Evolutionary conservation across 2,888 invertebrate species (phyloP).

Genomic region (Dolichopus griseipennis): DNA sequence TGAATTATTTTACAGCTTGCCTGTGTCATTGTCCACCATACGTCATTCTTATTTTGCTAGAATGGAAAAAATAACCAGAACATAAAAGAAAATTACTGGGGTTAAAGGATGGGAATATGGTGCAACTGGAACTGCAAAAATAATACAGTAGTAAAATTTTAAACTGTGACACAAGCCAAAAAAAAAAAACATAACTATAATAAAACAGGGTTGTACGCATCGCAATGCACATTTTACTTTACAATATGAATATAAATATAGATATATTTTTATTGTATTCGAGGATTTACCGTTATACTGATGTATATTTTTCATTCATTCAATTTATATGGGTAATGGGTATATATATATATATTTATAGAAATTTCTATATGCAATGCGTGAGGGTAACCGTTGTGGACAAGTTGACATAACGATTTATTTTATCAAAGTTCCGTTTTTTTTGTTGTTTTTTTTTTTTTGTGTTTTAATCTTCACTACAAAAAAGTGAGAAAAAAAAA

Average conservation of each 20-base stretch:
- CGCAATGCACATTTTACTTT: background rate
- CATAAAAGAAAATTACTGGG: background rate
- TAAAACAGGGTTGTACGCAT: background rate
- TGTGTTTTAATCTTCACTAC: too few species aligned
- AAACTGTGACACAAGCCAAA: too few species aligned
- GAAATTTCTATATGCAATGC: background rate
- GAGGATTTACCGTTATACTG: background rate
- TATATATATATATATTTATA: too few species aligned
- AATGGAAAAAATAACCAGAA: background rate
- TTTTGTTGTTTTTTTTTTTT: background rate
- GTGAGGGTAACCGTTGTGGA: constrained; percentile 9
- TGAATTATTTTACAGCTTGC: background rate
- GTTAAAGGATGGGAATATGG: too few species aligned
- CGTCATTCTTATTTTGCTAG: background rate
- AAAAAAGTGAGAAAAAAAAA: background rate
- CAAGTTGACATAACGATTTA: constrained; percentile 8
- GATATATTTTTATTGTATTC: too few species aligned
- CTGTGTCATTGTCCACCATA: background rate
- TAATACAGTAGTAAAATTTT: too few species aligned
- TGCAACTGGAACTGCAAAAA: too few species aligned
- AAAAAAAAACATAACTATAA: too few species aligned
- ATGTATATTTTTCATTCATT: background rate
- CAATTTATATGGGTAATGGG: too few species aligned
- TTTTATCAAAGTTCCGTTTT: background rate
- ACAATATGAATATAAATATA: background rate